Evolutionary conservation across 2,797 vertebrate species (phyloP).

Genomic region (Ptychadena robeensis): DNA sequence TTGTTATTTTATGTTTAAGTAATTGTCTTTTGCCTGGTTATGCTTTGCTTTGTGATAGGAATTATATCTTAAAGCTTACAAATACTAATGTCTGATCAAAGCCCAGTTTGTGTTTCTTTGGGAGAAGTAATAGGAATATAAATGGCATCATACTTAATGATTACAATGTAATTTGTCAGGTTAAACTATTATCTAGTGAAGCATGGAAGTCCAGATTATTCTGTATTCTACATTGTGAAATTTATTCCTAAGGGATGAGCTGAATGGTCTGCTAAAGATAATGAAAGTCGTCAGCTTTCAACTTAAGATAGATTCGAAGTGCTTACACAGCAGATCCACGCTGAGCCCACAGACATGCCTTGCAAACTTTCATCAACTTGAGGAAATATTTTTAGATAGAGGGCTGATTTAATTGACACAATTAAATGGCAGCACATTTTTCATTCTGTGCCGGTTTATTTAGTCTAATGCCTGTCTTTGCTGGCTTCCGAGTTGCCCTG

Average conservation of each 20-base stretch:
- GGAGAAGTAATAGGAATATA: slow-evolving; percentile 12
- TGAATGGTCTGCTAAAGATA: slow-evolving; percentile 54
- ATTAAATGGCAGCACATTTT: background rate
- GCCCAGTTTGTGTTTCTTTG: background rate
- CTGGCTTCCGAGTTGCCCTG: background rate
- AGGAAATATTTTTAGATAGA: slow-evolving; percentile 27
- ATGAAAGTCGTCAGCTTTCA: slow-evolving; percentile 50
- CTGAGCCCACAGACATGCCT: slow-evolving; percentile 29
- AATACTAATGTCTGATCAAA: background rate
- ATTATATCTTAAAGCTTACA: background rate
- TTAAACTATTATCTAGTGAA: slow-evolving; percentile 53
- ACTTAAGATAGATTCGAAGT: slow-evolving; percentile 46
- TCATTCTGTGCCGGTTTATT: background rate
- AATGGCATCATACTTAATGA: slow-evolving; percentile 31
- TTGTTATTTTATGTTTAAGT: background rate
- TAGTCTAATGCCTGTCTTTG: background rate
- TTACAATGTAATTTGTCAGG: slow-evolving; percentile 51
- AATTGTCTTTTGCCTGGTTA: background rate
- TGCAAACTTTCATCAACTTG: slow-evolving; percentile 23
- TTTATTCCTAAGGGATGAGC: slow-evolving; percentile 47
- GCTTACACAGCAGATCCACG: slow-evolving; percentile 49
- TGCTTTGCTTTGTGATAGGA: background rate
- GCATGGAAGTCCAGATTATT: slow-evolving; percentile 50
- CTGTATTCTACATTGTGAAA: slow-evolving; percentile 28
- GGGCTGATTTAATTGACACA: slow-evolving; percentile 13